Base-by-base conservation (phyloP, 2,113 vertebrate genomes). In the Oxyura jamaicensis region DNA sequence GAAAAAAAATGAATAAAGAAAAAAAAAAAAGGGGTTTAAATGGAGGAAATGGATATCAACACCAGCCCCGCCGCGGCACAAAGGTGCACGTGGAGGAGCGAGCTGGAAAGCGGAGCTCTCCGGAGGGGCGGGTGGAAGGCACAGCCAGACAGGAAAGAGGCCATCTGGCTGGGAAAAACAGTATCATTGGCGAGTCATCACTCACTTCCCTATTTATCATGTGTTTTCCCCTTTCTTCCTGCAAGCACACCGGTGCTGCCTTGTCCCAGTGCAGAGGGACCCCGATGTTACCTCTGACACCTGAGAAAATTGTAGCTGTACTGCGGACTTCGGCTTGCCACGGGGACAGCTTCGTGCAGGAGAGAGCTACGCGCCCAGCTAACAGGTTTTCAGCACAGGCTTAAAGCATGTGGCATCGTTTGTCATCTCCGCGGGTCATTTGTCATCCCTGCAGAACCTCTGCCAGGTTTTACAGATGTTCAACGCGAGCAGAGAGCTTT, bases 171-270 rank as follows among this genome's bases (percentile, higher is more conserved):
- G 83, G 44, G 58, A 90, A 86, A 86, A 10, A 55, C 0, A 33
- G 26, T 31, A 69, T 78, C 42, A 85, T 2, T 87, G 68, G 69
- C 89, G 41, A 86, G n/a, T 39, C 80, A 93, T 84, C 88, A 73
- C n/a, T 95, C 62, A 50, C 60, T 90, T 83, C 55, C 31, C 75
- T 55, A 55, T 93, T 86, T 79, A 88, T 88, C 71, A 53, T 22
- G 13, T n/a, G 82, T 52, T 44, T 66, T 19, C 46, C 28, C 58
- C 12, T 35, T 71, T 83, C 41, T 71, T 22, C 50, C 44, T 91
- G 69, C 42, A 83, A 92, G 87, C 41, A 23, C 88, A 84, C 23
- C 66, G 26, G 6, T 1, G 7, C 46, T 39, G 66, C 74, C 44
- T 79, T 20, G n/a, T 67, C 33, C 65, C 60, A 26, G 42, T 6